Conservation (phyloP, 2,113 vertebrate genomes). For the Antechinus stuartii region DNA sequence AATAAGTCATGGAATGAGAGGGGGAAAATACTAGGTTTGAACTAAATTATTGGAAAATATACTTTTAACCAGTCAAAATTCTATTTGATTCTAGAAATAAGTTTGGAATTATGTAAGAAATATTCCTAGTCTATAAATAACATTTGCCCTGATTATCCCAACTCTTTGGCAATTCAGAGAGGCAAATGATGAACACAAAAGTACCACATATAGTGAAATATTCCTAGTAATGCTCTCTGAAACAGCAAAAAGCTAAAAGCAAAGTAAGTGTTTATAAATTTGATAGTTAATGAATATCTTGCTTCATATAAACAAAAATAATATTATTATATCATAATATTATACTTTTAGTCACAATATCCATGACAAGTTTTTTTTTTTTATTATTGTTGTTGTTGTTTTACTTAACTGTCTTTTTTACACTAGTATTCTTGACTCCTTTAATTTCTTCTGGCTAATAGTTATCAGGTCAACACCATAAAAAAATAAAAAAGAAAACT, state of each 20-base stretch:
- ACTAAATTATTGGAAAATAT: neutral
- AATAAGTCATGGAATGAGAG: neutral
- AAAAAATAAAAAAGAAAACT: neutral
- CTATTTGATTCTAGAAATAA: neutral
- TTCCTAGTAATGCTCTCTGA: neutral
- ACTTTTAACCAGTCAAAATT: neutral
- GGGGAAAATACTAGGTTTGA: neutral
- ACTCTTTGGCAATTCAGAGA: neutral
- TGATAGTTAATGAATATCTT: neutral
- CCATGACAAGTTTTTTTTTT: neutral
- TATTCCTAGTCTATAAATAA: neutral
- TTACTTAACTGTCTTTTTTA: neutral
- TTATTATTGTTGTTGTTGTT: neutral
- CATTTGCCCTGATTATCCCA: too few species aligned
- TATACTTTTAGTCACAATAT: neutral
- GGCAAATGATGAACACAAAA: neutral
- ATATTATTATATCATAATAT: neutral
- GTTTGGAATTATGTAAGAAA: neutral
- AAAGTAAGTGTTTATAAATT: neutral
- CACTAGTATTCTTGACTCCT: neutral
- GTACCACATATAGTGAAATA: neutral
- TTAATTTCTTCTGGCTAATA: neutral
- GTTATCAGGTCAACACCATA: neutral
- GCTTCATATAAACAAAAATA: neutral
- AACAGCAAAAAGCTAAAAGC: neutral